A percentile compares a stretch with the other conserved stretches of the same genome.
Evolutionary conservation across 2,888 invertebrate species (phyloP).

Genomic region (Ochlodes sylvanus): DNA sequence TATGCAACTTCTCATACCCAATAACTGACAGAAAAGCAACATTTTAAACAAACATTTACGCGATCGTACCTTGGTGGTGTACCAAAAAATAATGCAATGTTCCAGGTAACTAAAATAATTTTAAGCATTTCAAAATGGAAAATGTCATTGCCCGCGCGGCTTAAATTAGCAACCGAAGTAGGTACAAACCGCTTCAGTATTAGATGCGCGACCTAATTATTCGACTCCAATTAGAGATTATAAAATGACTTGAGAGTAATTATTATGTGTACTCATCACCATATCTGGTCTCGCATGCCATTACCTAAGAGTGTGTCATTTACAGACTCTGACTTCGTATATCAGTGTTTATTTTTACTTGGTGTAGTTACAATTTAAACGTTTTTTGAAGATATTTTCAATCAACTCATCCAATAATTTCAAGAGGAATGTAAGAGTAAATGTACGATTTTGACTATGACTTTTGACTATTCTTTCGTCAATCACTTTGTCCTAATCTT

Average conservation of each 20-base stretch:
- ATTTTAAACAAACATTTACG: no score
- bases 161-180: slow-evolving; percentile 21
- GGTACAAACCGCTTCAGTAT: slow-evolving; percentile 13
- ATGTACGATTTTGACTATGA: no score
- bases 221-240: slow-evolving; percentile 30
- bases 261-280: slow-evolving; percentile 8
- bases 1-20: no score
- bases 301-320: slow-evolving; percentile 2
- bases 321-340: neutral
- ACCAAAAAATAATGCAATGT: no score
- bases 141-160: slow-evolving; percentile 15
- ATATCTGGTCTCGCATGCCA: slow-evolving; percentile 12
- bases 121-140: neutral
- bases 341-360: neutral
- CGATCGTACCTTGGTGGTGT: no score
- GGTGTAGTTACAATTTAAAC: no score
- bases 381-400: no score
- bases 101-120: neutral
- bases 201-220: slow-evolving; percentile 33
- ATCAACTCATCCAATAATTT: no score
- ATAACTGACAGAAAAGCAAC: no score
- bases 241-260: slow-evolving; percentile 27
- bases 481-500: no score
- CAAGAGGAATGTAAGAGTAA: no score
- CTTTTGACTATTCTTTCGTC: no score